Conservation (phyloP, 1,140 invertebrate species). For the Listronotus oregonensis region DNA sequence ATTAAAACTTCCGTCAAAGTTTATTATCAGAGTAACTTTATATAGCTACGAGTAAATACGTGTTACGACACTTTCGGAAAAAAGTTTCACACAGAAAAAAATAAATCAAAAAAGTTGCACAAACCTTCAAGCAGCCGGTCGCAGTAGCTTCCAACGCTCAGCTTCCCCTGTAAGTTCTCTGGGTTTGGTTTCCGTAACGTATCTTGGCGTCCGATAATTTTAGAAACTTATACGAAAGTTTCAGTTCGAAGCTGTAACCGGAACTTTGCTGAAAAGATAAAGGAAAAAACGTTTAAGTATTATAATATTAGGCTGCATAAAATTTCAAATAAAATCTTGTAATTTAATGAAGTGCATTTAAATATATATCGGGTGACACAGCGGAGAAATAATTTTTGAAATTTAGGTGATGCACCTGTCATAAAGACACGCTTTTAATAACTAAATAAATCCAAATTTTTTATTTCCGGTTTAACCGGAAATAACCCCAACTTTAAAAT, state of each 20-base stretch:
- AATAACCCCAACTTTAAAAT: too few relatives aligned
- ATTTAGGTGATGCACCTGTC: too few relatives aligned
- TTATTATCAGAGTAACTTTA: too few relatives aligned
- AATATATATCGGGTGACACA: too few relatives aligned
- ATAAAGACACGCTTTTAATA: too few relatives aligned
- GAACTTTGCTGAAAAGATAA: constrained; percentile 62
- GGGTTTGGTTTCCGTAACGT: constrained; percentile 74
- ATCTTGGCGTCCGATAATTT: constrained; percentile 73
- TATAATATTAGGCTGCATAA: too few relatives aligned
- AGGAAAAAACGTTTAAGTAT: not conserved
- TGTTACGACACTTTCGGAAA: not conserved
- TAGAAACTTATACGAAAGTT: constrained; percentile 81
- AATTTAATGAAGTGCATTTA: too few relatives aligned
- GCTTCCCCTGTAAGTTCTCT: constrained; percentile 66
- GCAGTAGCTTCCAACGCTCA: constrained; percentile 76
- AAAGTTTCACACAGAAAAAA: not conserved
- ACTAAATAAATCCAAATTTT: too few relatives aligned
- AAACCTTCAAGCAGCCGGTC: constrained; percentile 64
- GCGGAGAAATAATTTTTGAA: too few relatives aligned
- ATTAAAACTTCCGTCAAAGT: too few relatives aligned
- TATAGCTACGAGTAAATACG: not conserved
- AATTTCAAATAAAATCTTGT: too few relatives aligned
- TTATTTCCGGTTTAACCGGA: too few relatives aligned
- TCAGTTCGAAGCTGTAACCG: constrained; percentile 82
- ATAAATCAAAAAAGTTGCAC: constrained; percentile 5